These are phyloP conservation scores for Ictalurus furcatus DNA, from an alignment of 2,113 vertebrate species.

Conservation along the genomic window DNA sequence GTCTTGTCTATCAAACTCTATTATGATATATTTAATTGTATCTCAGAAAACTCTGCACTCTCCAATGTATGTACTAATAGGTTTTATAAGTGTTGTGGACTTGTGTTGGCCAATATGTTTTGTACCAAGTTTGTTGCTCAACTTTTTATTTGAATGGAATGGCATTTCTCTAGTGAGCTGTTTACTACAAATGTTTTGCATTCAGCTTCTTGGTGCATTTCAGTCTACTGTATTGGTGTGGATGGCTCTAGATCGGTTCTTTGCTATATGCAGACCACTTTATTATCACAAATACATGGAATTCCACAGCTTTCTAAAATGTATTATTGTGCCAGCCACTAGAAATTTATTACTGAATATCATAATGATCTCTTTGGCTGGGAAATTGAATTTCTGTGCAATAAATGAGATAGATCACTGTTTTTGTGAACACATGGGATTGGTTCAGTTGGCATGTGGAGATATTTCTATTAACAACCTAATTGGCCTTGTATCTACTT, in stretches of 20 bases:
- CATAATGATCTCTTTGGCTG: slow-evolving; percentile 11
- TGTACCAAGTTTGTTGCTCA: slow-evolving; percentile 47
- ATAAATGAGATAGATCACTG: slow-evolving; percentile 57
- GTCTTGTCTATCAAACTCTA: slow-evolving; percentile 35
- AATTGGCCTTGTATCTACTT: slow-evolving; percentile 46
- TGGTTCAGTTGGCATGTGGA: slow-evolving; percentile 63
- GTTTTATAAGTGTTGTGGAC: slow-evolving; percentile 46
- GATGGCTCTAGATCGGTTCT: slow-evolving; percentile 63
- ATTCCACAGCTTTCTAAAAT: background rate
- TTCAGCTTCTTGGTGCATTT: slow-evolving; percentile 40
- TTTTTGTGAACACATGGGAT: slow-evolving; percentile 66
- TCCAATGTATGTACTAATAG: slow-evolving; percentile 60
- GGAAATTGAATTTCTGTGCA: slow-evolving; percentile 1
- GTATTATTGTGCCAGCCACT: slow-evolving; percentile 12
- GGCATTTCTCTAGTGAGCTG: slow-evolving; percentile 42
- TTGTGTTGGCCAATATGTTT: slow-evolving; percentile 43
- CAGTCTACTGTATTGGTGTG: slow-evolving; percentile 62
- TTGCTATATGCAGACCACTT: slow-evolving; percentile 51
- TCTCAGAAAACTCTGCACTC: slow-evolving; percentile 46
- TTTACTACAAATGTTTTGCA: slow-evolving; percentile 51
- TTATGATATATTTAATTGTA: slow-evolving; percentile 44
- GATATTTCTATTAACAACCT: slow-evolving; percentile 56
- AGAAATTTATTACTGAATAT: slow-evolving; percentile 28
- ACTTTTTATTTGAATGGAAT: slow-evolving; percentile 42
- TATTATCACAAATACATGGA: slow-evolving; percentile 46